phyloP scores from a whole-genome alignment of 2,888 invertebrate genomes.

The Lasioglossum villosulum region DNA sequence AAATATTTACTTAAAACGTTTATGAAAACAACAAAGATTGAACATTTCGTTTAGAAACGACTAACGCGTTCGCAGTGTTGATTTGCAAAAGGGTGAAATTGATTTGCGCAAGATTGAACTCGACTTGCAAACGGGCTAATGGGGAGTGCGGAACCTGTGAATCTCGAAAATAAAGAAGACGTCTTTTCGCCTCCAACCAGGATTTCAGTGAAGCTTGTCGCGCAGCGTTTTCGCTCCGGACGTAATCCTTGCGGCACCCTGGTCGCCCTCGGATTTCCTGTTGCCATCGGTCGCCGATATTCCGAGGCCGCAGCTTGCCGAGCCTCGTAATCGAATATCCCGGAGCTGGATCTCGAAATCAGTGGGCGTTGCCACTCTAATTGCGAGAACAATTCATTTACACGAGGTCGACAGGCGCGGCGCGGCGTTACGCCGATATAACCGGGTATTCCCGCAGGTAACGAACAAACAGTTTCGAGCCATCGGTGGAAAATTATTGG shows the following conservation, averaged over 20 bases:
- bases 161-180: background rate
- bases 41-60: too few relatives aligned
- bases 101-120: too few relatives aligned
- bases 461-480: constrained; percentile 7
- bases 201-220: too few relatives aligned
- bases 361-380: constrained; percentile 30
- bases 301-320: background rate
- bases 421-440: constrained; percentile 19
- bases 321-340: background rate
- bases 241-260: background rate
- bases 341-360: constrained; percentile 20
- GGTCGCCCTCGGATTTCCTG: background rate
- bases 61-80: too few relatives aligned
- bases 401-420: background rate
- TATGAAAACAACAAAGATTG: too few relatives aligned
- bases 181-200: background rate
- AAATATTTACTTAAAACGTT: too few relatives aligned
- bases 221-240: background rate
- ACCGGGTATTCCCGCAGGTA: background rate
- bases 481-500: constrained; percentile 1
- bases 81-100: too few relatives aligned
- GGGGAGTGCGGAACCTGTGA: too few relatives aligned
- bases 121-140: too few relatives aligned
- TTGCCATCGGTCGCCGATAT: background rate
- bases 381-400: constrained; percentile 44